phyloP scores from a whole-genome alignment of 2,888 invertebrate genomes.

The Melipona beecheii region DNA sequence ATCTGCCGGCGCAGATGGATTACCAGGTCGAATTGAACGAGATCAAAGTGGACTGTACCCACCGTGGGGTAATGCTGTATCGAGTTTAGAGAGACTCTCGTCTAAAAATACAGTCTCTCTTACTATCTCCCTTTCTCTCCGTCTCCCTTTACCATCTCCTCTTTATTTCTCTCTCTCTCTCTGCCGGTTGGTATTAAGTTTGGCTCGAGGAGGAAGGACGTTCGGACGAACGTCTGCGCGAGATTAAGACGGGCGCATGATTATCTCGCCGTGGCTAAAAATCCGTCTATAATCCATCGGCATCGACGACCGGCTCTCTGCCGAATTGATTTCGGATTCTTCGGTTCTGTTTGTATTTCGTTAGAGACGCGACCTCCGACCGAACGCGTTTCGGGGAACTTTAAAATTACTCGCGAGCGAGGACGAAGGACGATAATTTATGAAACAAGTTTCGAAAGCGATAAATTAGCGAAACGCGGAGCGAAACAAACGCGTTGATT shows the following conservation, averaged over 20 bases:
- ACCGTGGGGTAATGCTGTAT: conserved; percentile 27
- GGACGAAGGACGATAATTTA: not conserved
- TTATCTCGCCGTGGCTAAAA: conserved; percentile 18
- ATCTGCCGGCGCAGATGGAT: conserved; percentile 64
- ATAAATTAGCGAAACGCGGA: not conserved
- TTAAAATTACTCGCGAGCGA: too few relatives aligned
- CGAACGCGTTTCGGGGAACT: too few relatives aligned
- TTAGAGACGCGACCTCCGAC: too few relatives aligned
- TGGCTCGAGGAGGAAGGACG: conserved; percentile 11
- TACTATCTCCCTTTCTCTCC: not conserved
- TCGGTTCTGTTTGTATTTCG: too few relatives aligned
- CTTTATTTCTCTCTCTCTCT: not conserved
- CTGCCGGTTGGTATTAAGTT: conserved; percentile 22
- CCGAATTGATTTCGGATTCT: too few relatives aligned
- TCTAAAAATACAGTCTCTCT: conserved; percentile 44
- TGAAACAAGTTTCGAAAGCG: not conserved
- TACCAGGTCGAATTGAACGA: conserved; percentile 62
- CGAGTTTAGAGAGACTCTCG: conserved; percentile 38
- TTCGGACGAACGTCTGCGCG: conserved; percentile 3
- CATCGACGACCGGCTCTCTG: not conserved
- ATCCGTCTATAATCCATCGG: not conserved
- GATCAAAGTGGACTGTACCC: conserved; percentile 59
- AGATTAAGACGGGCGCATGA: conserved; percentile 38
- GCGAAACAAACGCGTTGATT: not conserved
- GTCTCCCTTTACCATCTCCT: not conserved